A percentile compares a stretch with the other conserved stretches of the same genome.
Evolutionary conservation across 2,113 vertebrate species (phyloP).

Genomic region (Sapajus apella): DNA sequence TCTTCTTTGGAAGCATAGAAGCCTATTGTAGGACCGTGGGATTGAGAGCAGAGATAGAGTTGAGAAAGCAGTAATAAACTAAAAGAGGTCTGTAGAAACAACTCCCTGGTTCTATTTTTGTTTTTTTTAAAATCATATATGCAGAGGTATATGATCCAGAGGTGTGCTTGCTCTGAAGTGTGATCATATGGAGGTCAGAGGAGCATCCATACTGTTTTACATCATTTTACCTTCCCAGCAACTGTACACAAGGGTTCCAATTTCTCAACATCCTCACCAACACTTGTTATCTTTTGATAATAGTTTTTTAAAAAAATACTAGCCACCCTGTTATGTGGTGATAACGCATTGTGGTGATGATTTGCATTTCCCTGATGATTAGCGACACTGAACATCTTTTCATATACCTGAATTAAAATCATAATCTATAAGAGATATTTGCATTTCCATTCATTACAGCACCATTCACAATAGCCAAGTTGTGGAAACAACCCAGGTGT

Average conservation of each 20-base stretch:
- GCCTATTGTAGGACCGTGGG: not conserved
- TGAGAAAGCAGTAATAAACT: not conserved
- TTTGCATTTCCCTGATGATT: not conserved
- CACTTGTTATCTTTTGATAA: not conserved
- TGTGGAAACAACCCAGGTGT: not conserved
- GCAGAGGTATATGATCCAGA: too few species aligned
- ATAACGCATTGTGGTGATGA: not conserved
- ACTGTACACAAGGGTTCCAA: not conserved
- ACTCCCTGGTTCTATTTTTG: not conserved
- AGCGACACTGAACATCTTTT: not conserved
- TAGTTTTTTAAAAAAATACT: not conserved
- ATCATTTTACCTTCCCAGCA: not conserved
- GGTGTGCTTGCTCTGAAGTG: not conserved
- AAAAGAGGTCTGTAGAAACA: not conserved
- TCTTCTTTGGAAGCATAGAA: not conserved
- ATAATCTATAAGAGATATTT: not conserved
- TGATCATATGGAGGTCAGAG: not conserved
- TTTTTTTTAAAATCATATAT: not conserved
- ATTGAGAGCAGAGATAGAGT: not conserved
- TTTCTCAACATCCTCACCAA: not conserved
- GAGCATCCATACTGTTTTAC: not conserved
- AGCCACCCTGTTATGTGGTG: not conserved
- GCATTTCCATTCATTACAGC: not conserved
- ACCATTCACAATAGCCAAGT: not conserved
- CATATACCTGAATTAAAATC: not conserved